Base-by-base conservation (phyloP, 2,113 vertebrate species). In the Scortum barcoo region DNA sequence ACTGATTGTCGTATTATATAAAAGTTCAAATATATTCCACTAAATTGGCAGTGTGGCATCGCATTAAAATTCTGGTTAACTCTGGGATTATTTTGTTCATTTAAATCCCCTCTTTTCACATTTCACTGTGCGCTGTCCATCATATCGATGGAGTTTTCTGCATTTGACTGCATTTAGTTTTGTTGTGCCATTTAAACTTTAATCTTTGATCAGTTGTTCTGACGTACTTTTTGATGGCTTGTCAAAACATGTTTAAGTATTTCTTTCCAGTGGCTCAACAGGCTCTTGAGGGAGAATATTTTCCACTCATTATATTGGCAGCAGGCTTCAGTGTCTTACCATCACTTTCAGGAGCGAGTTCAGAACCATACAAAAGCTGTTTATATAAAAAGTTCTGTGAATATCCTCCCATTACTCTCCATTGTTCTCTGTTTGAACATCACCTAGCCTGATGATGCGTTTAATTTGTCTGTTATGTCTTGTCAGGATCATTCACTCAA, bases 201-300 rank as follows among this genome's bases (percentile, higher is more conserved):
- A 20, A 50, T 30, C 38, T 48, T 42, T 40, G n/a, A 51, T 61
- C 30, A 46, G 7, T 3, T 36, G 22, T 69, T 28, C 11, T 7
- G 2, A 42, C 56, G 10, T 33, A 4, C 1, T 4, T 66, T 56
- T n/a, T 28, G 38, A 68, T 20, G 4, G 12, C 6, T 30, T 68
- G 57, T 75, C 50, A 63, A 61, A 61, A 63, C 22, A 56, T 10
- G n/a, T 54, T 57, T 22, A 40, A 62, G 12, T 38, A 60, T 51
- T 42, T 30, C 36, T 69, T 63, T 77, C 50, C 48, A 69, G 63
- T 46, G 9, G 0, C 12, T 2, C 42, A 61, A 65, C 33, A 14
- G 48, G 17, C 17, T 76, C 38, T 61, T 38, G 13, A 60, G 54
- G 9, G 54, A 53, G n/a, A 56, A 54, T 22, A n/a, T 61, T 72